Conservation (phyloP, 2,113 vertebrate species). For the Larimichthys polyactis region DNA sequence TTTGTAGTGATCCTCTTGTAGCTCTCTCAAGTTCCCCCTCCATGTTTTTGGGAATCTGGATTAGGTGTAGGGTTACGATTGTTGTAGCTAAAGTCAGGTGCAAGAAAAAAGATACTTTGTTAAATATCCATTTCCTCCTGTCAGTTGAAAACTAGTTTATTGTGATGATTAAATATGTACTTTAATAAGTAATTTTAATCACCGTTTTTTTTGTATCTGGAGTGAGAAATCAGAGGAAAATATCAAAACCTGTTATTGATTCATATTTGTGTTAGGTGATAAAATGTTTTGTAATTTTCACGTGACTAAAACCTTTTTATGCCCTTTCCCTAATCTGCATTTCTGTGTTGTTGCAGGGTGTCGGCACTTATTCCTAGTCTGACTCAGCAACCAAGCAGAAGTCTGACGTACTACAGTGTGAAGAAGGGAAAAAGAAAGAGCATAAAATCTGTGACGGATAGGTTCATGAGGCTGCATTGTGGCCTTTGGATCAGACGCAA, state of each 20-base stretch:
- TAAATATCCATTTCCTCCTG: neutral
- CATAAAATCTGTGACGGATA: constrained; percentile 86
- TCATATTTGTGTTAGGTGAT: neutral
- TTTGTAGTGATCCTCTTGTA: neutral
- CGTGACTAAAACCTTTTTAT: neutral
- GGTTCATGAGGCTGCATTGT: constrained; percentile 94
- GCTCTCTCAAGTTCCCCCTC: neutral
- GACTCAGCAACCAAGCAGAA: constrained; percentile 84
- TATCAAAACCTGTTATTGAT: neutral
- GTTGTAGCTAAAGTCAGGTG: neutral
- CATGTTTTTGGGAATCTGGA: neutral
- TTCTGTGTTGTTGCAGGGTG: constrained; percentile 78
- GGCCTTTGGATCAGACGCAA: constrained; percentile 95
- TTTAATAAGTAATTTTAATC: neutral
- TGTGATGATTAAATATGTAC: neutral
- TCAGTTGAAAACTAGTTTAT: neutral
- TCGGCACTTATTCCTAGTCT: constrained; percentile 81
- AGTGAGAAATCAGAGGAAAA: neutral
- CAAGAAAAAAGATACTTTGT: neutral
- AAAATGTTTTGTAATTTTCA: neutral
- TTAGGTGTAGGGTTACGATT: neutral
- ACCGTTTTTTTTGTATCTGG: too few relatives aligned
- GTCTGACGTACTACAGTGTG: constrained; percentile 87
- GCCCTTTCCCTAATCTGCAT: neutral
- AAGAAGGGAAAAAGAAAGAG: constrained; percentile 91